phyloP scores from a whole-genome alignment of 2,113 vertebrate species.

The Platysteira castanea region DNA sequence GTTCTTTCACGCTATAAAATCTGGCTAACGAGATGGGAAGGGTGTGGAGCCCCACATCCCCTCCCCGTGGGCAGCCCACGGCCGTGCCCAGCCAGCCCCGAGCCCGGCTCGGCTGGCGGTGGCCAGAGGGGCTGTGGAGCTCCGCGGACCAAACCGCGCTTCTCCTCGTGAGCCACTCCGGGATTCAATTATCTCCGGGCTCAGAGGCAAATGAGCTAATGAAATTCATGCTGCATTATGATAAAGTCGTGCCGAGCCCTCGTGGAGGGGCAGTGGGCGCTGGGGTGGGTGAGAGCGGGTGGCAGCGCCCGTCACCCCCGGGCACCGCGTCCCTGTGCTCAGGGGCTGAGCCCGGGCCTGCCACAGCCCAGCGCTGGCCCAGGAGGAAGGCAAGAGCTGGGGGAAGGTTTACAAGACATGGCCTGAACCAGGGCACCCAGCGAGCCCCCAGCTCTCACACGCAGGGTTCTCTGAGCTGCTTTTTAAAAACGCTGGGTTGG shows the following conservation, averaged over 20 bases:
- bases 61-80: background rate
- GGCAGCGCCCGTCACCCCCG: background rate
- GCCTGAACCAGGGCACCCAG: rapidly evolving
- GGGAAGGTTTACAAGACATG: background rate
- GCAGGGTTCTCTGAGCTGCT: background rate
- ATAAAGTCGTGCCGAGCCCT: background rate
- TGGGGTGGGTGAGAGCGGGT: background rate
- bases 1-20: background rate
- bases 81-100: background rate
- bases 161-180: background rate
- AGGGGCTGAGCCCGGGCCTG: background rate
- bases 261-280: background rate
- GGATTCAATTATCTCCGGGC: constrained; percentile 37
- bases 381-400: background rate
- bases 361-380: background rate
- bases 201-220: constrained; percentile 43
- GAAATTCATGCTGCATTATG: constrained; percentile 25
- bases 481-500: background rate
- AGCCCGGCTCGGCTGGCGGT: background rate
- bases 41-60: background rate
- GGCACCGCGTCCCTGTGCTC: background rate
- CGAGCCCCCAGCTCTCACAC: rapidly evolving
- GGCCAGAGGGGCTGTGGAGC: constrained; percentile 26
- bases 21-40: background rate
- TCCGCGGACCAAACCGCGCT: background rate